phyloP scores from a whole-genome alignment of 2,888 invertebrate genomes.

The Gymnocheta viridis region DNA sequence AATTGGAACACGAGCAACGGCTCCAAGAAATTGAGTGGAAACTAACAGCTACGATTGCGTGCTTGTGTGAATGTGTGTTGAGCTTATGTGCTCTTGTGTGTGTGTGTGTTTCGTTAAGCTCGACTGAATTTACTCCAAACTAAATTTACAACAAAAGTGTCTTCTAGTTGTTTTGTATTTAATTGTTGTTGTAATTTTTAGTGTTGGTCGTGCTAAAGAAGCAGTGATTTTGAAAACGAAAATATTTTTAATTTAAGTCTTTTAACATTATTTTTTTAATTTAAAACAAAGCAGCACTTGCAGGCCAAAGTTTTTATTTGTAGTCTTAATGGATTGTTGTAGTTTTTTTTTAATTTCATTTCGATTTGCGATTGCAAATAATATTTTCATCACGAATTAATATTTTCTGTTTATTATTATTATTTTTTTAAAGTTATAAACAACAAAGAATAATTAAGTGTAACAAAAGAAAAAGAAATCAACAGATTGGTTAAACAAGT shows the following conservation, averaged over 20 bases:
- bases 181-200: constrained; percentile 20
- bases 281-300: constrained; percentile 19
- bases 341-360: constrained; percentile 18
- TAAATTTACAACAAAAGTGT: constrained; percentile 30
- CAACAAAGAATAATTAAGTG: constrained; percentile 24
- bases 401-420: constrained; percentile 10
- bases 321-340: constrained; percentile 20
- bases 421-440: neutral
- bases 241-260: neutral
- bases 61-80: constrained; percentile 5
- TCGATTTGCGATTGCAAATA: constrained; percentile 15
- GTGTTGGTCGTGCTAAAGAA: constrained; percentile 19
- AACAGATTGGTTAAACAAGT: neutral
- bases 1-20: constrained; percentile 41
- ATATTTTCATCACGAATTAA: constrained; percentile 30
- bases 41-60: constrained; percentile 7
- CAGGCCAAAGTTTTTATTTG: neutral
- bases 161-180: constrained; percentile 16
- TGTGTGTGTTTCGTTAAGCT: constrained; percentile 46
- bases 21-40: constrained; percentile 33
- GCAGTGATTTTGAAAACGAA: constrained; percentile 63
- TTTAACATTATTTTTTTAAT: constrained; percentile 15
- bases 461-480: neutral
- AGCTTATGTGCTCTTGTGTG: neutral
- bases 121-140: constrained; percentile 32